Base-by-base conservation (phyloP, 2,888 invertebrate species). In the Drosophila paramelanica region DNA sequence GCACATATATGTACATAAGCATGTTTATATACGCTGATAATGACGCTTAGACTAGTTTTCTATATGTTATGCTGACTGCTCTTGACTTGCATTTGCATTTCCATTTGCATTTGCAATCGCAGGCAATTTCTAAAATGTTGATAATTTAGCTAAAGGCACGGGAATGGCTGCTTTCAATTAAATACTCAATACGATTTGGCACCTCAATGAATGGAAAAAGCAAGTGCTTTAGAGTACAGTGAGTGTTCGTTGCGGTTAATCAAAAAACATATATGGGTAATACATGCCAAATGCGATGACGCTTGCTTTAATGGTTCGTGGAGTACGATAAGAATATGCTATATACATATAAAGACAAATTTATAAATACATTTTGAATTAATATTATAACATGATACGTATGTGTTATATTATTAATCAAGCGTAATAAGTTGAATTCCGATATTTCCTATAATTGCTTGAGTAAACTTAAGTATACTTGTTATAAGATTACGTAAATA, bases 31-130 rank as follows among this genome's bases (percentile, higher is more conserved):
- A 1, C 31, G 39, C 38, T 66, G 69, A 62, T 68, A 68, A 23
- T 58, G 23, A 61, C 17, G 53, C 39, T 55, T 50, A 65, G 41
- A 8, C 11, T 17, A 17, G 20, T 8, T 25, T 8, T 27, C 20
- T 39, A 39, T 14, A 20, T 17, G 11, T 33, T 46, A 38, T 33
- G 31, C 38, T 64, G 17, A 38, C 38, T 66, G 43, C 67, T 72
- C 67, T 74, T 72, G 51, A 62, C 67, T 77, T 53, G 77, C 52
- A 73, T 73, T 72, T 50, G 57, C 60, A 65, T 69, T 77, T 53
- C 72, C 52, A 73, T 73, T 72, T 53, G 57, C 60, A 65, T 69
- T 17, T 69, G 46, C 42, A 69, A 41, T 64, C 52, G 53, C 60
- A 66, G 39, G 51, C 50, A 17, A 51, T 61, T 67, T 61, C 58